These are phyloP conservation scores for Drosophila nigromelanica DNA, from an alignment of 1,140 invertebrate species.

Conservation along the genomic window DNA sequence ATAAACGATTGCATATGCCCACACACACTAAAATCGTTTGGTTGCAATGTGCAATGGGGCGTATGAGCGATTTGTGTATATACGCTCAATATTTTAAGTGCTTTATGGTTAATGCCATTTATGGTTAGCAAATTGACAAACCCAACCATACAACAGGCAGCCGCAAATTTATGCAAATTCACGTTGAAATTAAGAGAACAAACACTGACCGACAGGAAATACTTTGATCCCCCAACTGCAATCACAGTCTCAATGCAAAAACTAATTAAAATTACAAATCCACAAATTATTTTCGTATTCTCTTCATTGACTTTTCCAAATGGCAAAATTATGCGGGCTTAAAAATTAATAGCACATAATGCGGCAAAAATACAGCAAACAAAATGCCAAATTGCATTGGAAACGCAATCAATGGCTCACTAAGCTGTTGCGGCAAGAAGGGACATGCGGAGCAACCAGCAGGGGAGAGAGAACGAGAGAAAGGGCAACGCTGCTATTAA, in stretches of 20 bases:
- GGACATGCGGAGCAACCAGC: too few relatives aligned
- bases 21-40: constrained; percentile 17
- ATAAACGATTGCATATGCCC: neutral
- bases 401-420: constrained; percentile 6
- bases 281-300: constrained; percentile 47
- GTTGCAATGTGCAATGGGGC: constrained; percentile 43
- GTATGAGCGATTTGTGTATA: constrained; percentile 58
- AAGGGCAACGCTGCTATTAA: constrained; percentile 13
- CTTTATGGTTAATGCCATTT: constrained; percentile 62
- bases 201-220: constrained; percentile 5
- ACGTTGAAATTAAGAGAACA: constrained; percentile 5
- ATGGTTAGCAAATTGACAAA: constrained; percentile 50
- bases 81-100: constrained; percentile 51
- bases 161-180: constrained; percentile 46
- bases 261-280: constrained; percentile 62
- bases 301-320: constrained; percentile 49
- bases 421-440: constrained; percentile 3
- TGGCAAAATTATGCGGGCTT: constrained; percentile 54
- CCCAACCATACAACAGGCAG: constrained; percentile 27
- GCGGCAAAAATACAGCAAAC: constrained; percentile 37
- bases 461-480: neutral
- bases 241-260: constrained; percentile 35
- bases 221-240: constrained; percentile 30
- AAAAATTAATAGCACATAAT: constrained; percentile 61
- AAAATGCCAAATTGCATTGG: constrained; percentile 26